Evolutionary conservation across 1,140 invertebrate species (phyloP).

Genomic region (Cydia strobilella): DNA sequence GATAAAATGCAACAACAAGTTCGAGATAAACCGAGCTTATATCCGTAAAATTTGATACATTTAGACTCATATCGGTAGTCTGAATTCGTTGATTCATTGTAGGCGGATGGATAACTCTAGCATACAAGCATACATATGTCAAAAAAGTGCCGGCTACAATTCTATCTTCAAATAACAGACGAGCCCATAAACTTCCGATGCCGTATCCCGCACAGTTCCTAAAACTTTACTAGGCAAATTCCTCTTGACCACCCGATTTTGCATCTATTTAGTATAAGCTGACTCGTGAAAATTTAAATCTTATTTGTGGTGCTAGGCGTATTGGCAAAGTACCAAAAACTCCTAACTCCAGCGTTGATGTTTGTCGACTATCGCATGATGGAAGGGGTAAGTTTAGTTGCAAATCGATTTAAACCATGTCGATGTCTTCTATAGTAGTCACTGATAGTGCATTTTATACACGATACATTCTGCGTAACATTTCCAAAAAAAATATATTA

Average conservation of each 20-base stretch:
- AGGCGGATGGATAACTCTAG: background rate
- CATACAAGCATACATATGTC: background rate
- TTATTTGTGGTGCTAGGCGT: slow-evolving; percentile 58
- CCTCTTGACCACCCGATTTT: background rate
- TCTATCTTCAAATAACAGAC: background rate
- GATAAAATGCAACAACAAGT: slow-evolving; percentile 9
- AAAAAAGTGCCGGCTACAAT: background rate
- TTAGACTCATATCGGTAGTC: no score
- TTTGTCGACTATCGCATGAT: slow-evolving; percentile 39
- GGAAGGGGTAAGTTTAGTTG: background rate
- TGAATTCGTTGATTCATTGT: slow-evolving; percentile 5
- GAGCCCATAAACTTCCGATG: background rate
- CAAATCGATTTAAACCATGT: background rate
- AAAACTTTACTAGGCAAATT: background rate
- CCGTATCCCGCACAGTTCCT: background rate
- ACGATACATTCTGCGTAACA: slow-evolving; percentile 45
- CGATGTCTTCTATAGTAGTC: background rate
- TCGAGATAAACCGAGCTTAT: no score
- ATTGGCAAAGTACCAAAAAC: slow-evolving; percentile 56
- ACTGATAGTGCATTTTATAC: background rate
- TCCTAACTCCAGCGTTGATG: slow-evolving; percentile 42
- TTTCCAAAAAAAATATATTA: slow-evolving; percentile 34
- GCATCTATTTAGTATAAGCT: slow-evolving; percentile 43
- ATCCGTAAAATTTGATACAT: no score
- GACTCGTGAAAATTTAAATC: slow-evolving; percentile 72